Conservation (phyloP, 2,888 invertebrate genomes). For the Phyllotreta striolata region DNA sequence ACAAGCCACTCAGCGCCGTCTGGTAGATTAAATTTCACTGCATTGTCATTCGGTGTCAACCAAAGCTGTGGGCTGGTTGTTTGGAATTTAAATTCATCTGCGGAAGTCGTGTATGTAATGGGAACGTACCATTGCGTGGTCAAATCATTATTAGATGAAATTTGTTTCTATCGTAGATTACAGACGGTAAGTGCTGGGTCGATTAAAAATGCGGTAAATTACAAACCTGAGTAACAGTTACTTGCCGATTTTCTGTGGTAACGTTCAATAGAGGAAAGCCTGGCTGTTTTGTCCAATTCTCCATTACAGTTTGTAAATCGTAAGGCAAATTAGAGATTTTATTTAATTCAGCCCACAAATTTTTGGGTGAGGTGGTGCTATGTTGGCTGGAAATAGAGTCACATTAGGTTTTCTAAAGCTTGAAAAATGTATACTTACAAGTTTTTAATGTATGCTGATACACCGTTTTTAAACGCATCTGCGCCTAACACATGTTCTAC, state of each 20-base stretch:
- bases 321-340: conserved; percentile 27
- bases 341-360: conserved; percentile 38
- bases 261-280: conserved; percentile 51
- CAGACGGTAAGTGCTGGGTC: conserved; percentile 1
- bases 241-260: conserved; percentile 23
- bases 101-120: conserved; percentile 63
- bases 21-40: conserved; percentile 32
- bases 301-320: conserved; percentile 36
- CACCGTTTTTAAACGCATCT: conserved; percentile 39
- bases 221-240: conserved; percentile 43
- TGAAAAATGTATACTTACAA: conserved; percentile 38
- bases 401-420: conserved; percentile 13
- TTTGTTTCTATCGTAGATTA: conserved; percentile 33
- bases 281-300: conserved; percentile 40
- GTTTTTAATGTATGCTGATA: conserved; percentile 39
- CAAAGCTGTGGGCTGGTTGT: conserved; percentile 56
- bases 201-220: neutral
- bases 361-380: conserved; percentile 24
- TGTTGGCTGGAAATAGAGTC: conserved; percentile 30
- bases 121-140: conserved; percentile 62
- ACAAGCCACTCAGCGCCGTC: conserved; percentile 39
- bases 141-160: conserved; percentile 29
- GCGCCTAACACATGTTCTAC: conserved; percentile 44
- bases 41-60: conserved; percentile 46
- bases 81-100: conserved; percentile 54